Base-by-base conservation (phyloP, 2,797 vertebrate genomes). In the Dryobates pubescens region DNA sequence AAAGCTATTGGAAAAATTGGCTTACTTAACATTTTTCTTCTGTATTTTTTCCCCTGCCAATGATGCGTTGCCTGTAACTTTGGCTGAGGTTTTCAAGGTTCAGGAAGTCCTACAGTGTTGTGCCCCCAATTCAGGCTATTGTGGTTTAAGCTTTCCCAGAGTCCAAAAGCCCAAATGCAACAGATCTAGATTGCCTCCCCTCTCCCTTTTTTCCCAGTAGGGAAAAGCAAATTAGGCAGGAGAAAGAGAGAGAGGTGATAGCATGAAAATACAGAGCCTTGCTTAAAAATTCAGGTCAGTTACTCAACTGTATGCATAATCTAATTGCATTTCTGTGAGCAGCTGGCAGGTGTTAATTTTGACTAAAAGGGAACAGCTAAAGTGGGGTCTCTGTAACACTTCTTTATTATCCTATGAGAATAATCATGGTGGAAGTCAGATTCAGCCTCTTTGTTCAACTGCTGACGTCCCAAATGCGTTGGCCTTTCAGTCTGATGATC, bases 401-500 rank as follows among this genome's bases (percentile, higher is more conserved):
- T 17, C 17, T 77, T 91, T 41, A 45, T 53, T 70, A 27, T 54
- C 9, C 9, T 13, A 6, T 57, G 51, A 57, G 29, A 86, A 20
- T 51, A 65, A 57, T 51, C 65, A 13, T 41, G 14, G 11, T 51
- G 13, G 43, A 43, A 13, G 15, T 75, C 18, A 62, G 41, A 69
- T 80, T 62, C 56, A 84, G 23, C 47, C 22, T n/a, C 38, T 86
- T 86, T 8, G 56, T 75, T 76, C 58, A 86, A 18, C 47, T 73
- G 30, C 17, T 91, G 75, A 77, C 2, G 0, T 59, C 61, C 4
- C 0, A 80, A 80, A 78, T 89, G 18, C 86, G 64, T 97, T 92
- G 22, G 51, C 49, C 95, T 96, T 97, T 88, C 90, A 99, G 99
- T 99, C 99, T 24, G 99, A 99, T 95, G 99, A 99, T 88, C 99